Conservation (phyloP, 2,797 vertebrate species). For the Paguma larvata region DNA sequence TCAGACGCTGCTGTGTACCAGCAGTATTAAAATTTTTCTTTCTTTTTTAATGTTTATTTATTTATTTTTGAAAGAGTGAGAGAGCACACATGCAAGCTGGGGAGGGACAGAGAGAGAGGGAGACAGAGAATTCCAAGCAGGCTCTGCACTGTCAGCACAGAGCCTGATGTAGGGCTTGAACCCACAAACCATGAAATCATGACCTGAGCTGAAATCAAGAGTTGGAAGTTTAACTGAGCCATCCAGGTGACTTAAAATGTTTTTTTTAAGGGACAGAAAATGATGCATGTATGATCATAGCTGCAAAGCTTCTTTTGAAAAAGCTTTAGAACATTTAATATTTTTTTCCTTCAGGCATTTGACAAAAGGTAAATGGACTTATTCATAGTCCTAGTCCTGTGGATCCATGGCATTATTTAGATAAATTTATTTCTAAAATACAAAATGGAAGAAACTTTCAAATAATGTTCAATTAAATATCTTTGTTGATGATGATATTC, state of each 20-base stretch:
- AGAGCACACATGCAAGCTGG: no score
- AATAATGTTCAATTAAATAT: not conserved
- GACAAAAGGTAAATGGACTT: slow-evolving; percentile 13
- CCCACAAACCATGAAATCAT: no score
- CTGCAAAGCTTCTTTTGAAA: slow-evolving; percentile 55
- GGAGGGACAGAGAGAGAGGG: no score
- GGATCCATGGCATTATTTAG: not conserved
- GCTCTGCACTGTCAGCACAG: no score
- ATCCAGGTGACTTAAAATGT: no score
- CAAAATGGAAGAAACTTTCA: slow-evolving; percentile 14
- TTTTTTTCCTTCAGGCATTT: slow-evolving; percentile 66
- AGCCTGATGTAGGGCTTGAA: no score
- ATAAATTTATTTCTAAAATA: slow-evolving; percentile 40
- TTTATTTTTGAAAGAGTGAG: no score
- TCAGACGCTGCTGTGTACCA: slow-evolving; percentile 59
- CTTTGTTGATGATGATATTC: slow-evolving; percentile 32
- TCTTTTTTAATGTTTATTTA: no score
- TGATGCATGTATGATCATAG: slow-evolving; percentile 24
- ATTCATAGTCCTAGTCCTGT: slow-evolving; percentile 11
- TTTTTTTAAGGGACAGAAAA: slow-evolving; percentile 34
- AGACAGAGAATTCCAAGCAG: no score
- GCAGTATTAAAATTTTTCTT: slow-evolving; percentile 7
- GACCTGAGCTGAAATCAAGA: no score
- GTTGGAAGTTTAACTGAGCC: no score
- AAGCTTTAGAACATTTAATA: slow-evolving; percentile 37